phyloP scores from a whole-genome alignment of 2,797 vertebrate genomes.

The Heterohyrax brucei region DNA sequence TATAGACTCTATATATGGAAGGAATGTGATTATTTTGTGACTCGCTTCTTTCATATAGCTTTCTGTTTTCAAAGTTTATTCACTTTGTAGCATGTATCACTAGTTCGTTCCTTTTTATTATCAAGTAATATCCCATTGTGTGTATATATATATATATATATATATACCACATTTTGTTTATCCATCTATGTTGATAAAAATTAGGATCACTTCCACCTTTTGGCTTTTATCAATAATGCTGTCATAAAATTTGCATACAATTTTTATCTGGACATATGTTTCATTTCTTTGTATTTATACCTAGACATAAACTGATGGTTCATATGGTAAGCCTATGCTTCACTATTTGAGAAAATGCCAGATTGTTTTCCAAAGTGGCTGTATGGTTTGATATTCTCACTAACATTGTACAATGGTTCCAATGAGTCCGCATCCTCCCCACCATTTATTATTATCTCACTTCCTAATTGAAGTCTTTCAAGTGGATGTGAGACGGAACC shows the following conservation, averaged over 20 bases:
- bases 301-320: background rate
- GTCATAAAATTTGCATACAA: background rate
- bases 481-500: background rate
- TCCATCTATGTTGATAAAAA: too few relatives aligned
- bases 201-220: too few relatives aligned
- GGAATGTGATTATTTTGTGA: too few relatives aligned
- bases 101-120: background rate
- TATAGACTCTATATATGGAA: too few relatives aligned
- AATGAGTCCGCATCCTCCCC: background rate
- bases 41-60: too few relatives aligned
- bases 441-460: background rate
- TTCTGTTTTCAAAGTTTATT: too few relatives aligned
- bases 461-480: background rate
- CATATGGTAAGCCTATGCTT: background rate
- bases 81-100: background rate
- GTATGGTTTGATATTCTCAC: background rate
- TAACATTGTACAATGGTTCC: background rate
- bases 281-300: background rate
- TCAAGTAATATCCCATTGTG: background rate
- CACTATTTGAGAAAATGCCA: background rate
- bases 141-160: too few relatives aligned
- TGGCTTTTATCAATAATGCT: too few relatives aligned
- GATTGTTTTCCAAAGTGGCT: background rate
- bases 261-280: background rate
- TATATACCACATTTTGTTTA: background rate